These are phyloP conservation scores for Aldrovandia affinis DNA, from an alignment of 2,797 vertebrate species.

Conservation along the genomic window DNA sequence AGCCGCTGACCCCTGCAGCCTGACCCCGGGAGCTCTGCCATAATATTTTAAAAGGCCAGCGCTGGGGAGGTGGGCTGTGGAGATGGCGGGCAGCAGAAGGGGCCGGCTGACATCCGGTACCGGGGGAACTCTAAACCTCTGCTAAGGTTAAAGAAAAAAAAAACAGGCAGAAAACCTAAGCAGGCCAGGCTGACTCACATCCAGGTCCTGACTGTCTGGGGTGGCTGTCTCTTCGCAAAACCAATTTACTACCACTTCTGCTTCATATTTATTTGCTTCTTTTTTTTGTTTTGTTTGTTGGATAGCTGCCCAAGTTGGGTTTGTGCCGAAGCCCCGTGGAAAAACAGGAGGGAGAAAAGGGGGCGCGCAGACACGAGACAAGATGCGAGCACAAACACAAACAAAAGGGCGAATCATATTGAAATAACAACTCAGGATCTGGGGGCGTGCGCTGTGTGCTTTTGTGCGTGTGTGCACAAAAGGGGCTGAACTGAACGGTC, in stretches of 20 bases:
- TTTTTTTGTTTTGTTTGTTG: constrained; percentile 42
- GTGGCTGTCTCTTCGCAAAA: constrained; percentile 71
- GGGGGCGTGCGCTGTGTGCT: constrained; percentile 25
- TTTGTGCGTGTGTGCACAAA: constrained; percentile 37
- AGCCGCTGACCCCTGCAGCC: constrained; percentile 68
- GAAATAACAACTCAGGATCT: neutral
- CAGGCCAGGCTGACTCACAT: constrained; percentile 56
- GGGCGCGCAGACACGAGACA: neutral
- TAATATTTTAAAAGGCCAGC: constrained; percentile 74
- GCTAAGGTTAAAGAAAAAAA: constrained; percentile 74
- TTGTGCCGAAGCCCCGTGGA: constrained; percentile 49
- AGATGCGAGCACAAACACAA: neutral
- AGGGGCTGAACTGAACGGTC: constrained; percentile 41
- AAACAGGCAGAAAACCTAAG: constrained; percentile 75
- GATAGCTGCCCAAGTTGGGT: constrained; percentile 73
- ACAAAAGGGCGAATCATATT: neutral
- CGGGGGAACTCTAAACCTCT: constrained; percentile 79
- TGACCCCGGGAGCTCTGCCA: constrained; percentile 69
- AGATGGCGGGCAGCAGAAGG: constrained; percentile 49
- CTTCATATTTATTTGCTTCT: constrained; percentile 48
- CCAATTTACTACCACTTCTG: constrained; percentile 71
- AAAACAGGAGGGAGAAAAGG: neutral
- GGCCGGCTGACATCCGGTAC: constrained; percentile 75
- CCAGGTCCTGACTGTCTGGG: constrained; percentile 55
- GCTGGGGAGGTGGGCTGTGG: constrained; percentile 57